These are phyloP conservation scores for Potamarius usumacintae DNA, from an alignment of 2,113 vertebrate species.

Conservation along the genomic window DNA sequence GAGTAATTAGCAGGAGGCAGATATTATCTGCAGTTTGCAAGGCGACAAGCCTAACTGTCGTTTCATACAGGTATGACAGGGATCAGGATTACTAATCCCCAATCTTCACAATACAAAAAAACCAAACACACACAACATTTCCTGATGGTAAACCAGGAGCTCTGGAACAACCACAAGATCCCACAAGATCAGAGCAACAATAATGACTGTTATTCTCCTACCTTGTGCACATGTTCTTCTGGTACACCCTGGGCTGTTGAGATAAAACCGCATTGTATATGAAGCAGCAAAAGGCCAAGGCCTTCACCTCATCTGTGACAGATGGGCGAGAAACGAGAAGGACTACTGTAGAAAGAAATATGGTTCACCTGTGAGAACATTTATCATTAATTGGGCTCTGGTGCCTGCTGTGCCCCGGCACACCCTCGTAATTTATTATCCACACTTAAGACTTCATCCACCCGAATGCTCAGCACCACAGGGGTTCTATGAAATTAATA, in stretches of 20 bases:
- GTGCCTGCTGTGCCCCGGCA: slow-evolving; percentile 66
- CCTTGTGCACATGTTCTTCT: not conserved
- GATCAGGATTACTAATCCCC: slow-evolving; percentile 53
- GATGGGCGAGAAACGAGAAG: slow-evolving; percentile 6
- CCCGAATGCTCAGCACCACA: slow-evolving; percentile 61
- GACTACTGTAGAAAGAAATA: slow-evolving; percentile 52
- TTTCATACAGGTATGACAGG: slow-evolving; percentile 55
- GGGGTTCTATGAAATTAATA: slow-evolving; percentile 56
- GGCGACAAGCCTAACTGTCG: slow-evolving; percentile 48
- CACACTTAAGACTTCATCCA: slow-evolving; percentile 75
- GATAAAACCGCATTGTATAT: slow-evolving; percentile 13
- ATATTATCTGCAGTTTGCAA: slow-evolving; percentile 67
- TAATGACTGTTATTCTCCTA: slow-evolving; percentile 2
- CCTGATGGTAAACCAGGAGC: slow-evolving; percentile 17
- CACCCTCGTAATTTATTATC: slow-evolving; percentile 69
- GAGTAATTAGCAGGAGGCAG: slow-evolving; percentile 67
- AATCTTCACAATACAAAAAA: slow-evolving; percentile 5
- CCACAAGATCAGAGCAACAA: not conserved
- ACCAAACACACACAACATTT: not conserved
- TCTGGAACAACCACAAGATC: slow-evolving; percentile 14
- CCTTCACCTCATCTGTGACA: not conserved
- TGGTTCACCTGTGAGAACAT: slow-evolving; percentile 65
- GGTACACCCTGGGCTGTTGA: not conserved
- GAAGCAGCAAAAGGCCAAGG: slow-evolving; percentile 26
- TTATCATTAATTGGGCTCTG: slow-evolving; percentile 67